Evolutionary conservation across 2,113 vertebrate species (phyloP), one percentile per base, ranked within the genome.

Genomic region (Strix aluco): DNA sequence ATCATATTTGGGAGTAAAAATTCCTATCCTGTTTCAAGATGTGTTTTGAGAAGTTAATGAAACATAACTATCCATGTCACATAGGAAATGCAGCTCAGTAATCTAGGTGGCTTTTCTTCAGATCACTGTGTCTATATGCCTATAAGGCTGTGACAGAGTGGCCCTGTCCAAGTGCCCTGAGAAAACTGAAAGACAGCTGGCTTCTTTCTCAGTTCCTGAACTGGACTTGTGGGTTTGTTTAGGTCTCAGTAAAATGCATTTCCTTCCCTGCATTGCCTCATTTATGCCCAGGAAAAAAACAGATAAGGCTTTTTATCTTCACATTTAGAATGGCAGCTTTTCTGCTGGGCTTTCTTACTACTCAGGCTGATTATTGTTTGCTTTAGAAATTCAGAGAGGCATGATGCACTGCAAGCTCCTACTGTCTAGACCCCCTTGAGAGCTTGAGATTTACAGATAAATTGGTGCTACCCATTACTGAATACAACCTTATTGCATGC

Each of bases 371-470:
- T 91, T 83, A 57, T 61, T 85, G 34, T 92, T 96, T 94, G 38
- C 57, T 86, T 95, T 85, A 86, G 73, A 94, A 94, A 93, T 94
- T 92, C 88, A 75, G 74, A 88, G 70, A 89, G 30, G 13, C 30
- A 29, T 38, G 73, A 79, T 81, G 80, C 49, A 79, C 86, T 91
- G 69, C 23, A 71, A 91, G 44, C 82, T 92, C 52, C 83, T 55
- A 78, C 59, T 59, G 46, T 58, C 70, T 61, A 71, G 82, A 94
- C 52, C 11, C 69, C 80, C 88, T 57, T 42, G 82, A 89, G 86
- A 84, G 29, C 63, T 78, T 61, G 63, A 88, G 52, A 86, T 94
- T 91, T 94, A 83, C 63, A 92, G 88, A 88, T 92, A 90, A 95
- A 81, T 86, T 90, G 82, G 80, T 83, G 69, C 18, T 93, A 62